phyloP scores from a whole-genome alignment of 1,140 invertebrate genomes.

The Pogonomyrmex californicus region DNA sequence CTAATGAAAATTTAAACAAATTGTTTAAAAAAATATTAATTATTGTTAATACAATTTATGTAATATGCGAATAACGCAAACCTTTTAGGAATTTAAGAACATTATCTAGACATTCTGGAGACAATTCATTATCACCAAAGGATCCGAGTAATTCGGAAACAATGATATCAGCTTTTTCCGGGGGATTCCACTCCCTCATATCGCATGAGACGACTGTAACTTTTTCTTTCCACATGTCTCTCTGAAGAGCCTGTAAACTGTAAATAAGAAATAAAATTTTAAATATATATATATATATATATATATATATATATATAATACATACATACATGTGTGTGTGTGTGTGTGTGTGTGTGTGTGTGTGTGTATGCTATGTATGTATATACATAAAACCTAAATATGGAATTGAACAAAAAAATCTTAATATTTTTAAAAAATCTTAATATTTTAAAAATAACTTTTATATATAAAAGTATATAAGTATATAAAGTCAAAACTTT shows the following conservation, averaged over 20 bases:
- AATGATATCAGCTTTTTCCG: constrained; percentile 97
- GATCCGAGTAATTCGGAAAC: constrained; percentile 98
- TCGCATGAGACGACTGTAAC: constrained; percentile 94
- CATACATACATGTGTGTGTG: too few relatives aligned
- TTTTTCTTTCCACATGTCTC: constrained; percentile 93
- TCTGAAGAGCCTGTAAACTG: constrained; percentile 92
- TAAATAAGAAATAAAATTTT: constrained; percentile 39
- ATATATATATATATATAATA: too few relatives aligned
- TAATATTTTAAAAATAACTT: not conserved
- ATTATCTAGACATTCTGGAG: constrained; percentile 99
- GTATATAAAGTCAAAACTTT: constrained; percentile 1
- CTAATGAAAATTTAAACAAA: constrained; percentile 73
- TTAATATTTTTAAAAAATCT: not conserved
- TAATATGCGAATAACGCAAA: constrained; percentile 75
- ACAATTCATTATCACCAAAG: constrained; percentile 99
- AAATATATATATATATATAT: constrained; percentile 24
- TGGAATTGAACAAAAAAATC: not conserved
- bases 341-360: too few relatives aligned
- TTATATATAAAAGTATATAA: not conserved
- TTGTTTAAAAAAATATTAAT: constrained; percentile 22
- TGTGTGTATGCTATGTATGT: not conserved
- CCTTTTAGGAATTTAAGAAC: constrained; percentile 95
- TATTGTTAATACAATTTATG: constrained; percentile 24
- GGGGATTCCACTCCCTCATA: constrained; percentile 95
- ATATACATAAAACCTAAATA: constrained; percentile 10